Evolutionary conservation across 2,888 invertebrate species (phyloP), one percentile per base, ranked within the genome.

Genomic region (Uropetala carovei): DNA sequence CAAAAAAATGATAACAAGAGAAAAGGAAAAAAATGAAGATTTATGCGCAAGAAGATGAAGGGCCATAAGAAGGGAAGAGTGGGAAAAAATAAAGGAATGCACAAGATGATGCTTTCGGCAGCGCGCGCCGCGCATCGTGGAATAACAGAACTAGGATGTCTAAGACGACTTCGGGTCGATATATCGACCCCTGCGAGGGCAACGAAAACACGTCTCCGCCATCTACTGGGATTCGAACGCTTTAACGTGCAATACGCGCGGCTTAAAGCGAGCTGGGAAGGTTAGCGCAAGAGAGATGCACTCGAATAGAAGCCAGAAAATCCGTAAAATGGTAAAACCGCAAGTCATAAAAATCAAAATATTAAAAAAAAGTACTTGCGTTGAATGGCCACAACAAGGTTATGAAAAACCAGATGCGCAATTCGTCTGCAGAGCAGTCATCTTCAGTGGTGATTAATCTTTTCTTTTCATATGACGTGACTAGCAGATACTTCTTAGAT

Each of bases 211-310:
- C 64, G 64, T 30, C 64, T 27, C 89, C 89, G 89, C 89, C 89
- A 89, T 89, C 89, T 89, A 68, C 68, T 60, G 43, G 89, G 89
- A n/a, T 56, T 30, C 64, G 89, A 89, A 89, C n/a, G 89, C 89
- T 89, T 64, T 89, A 89, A 89, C 64, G 89, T 43, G 64, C 43
- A 30, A 43, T n/a, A 64, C 43, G 89, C 43, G 10, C 30, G 18
- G 43, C 89, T 89, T 68, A 60, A 86, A 86, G 86, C 60, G 27
- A 60, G 82, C 43, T 43, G 43, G 43, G 1, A 43, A 43, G 13
- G 30, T 14, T 83, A 56, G 56, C 43, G 56, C 56, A 57, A 56
- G 83, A 56, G 83, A 83, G 83, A 57, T 83, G 56, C 43, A 83
- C 56, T 83, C 43, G 57, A 83, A 83, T 43, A 14, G 57, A 57